Evolutionary conservation across 2,888 invertebrate genomes (phyloP), one percentile per base, ranked within the genome.

Genomic region (Drosophila neonasuta): DNA sequence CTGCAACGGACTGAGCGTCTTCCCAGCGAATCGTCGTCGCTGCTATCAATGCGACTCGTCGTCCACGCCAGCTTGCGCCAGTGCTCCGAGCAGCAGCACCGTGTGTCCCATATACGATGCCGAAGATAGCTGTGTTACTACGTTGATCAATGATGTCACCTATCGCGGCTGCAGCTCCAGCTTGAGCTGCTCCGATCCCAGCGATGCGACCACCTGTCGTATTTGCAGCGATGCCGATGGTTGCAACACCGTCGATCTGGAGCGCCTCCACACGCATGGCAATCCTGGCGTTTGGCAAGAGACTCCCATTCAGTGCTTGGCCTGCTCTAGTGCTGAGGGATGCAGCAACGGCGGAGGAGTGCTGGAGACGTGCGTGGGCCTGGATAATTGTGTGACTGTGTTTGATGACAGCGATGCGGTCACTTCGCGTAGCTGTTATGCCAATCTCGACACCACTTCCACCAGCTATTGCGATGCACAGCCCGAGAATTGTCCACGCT

Each of bases 241-340:
- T 13, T 90, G 90, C 68, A 90, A 90, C 63, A 86, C 73, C 0
- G 52, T 87, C 4, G 74, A 89, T 36, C 56, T 90, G 34, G 79
- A 81, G 15, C 65, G 60, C 5, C 13, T 79, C 0, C 55, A 67
- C 42, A 68, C 62, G 3, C 78, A 89, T 49, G 90, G 89, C 0
- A 34, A 66, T 2, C 90, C 90, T 0, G 90, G 90, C 2, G 65
- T 32, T 3, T 90, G 90, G 90, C 90, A 90, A 42, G 63, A 74
- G 20, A 50, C 80, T 0, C 90, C 90, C 4, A 75, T 90, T 10
- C 76, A 65, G 30, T 90, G 90, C 11, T 58, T 77, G 0, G 66
- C 65, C 11, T 90, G 90, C 56, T 50, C 69, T 6, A 80, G 68
- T 6, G 74, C 60, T 3, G 60, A 59, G 0, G 79, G 79, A 0